Base-by-base conservation (phyloP, 2,113 vertebrate genomes). In the Carettochelys insculpta region DNA sequence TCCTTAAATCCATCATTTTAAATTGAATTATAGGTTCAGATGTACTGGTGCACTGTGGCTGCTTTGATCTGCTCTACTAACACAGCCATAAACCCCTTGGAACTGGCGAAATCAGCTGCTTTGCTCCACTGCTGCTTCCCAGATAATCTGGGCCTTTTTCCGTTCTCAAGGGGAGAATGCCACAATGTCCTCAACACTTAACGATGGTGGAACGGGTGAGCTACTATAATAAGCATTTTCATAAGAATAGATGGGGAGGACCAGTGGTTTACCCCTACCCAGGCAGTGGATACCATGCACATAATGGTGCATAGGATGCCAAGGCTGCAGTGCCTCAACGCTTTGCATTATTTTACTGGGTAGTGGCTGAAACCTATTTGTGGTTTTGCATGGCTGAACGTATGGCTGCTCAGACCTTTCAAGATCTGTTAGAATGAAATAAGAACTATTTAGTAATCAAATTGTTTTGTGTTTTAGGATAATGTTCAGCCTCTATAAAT, bases 1-100 rank as follows among this genome's bases (percentile, higher is more conserved):
- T 38, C 61, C 12, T 82, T 90, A 93, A 92, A 92, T 87, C 53
- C 86, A n/a, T 3, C 12, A 43, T 77, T 91, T 90, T 80, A 52
- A 12, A 1, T 88, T 51, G 88, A 76, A 75, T 45, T 17, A n/a
- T 51, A 94, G 82, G 41, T 29, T 47, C 19, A 88, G 50, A 92
- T 73, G 81, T 50, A 79, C 58, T 41, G 58, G 4, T 48, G 85
- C 88, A 80, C 17, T 92, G 76, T 83, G 58, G 9, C 14, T 85
- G 58, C 58, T 96, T 93, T 83, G 27, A 88, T 34, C 41, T 77
- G 38, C 65, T 88, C 31, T 38, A 79, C 38, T 75, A 90, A 51
- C 50, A 94, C 24, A 91, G 17, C 2, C 34, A 16, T 83, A 43
- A 87, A 34, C 20, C 82, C 47, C 95, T 90, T 53, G 0, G 78